A percentile compares a stretch with the other conserved stretches of the same genome.
These are phyloP conservation scores for Lithophane leautieri DNA, from an alignment of 2,888 invertebrate genomes.

Conservation along the genomic window DNA sequence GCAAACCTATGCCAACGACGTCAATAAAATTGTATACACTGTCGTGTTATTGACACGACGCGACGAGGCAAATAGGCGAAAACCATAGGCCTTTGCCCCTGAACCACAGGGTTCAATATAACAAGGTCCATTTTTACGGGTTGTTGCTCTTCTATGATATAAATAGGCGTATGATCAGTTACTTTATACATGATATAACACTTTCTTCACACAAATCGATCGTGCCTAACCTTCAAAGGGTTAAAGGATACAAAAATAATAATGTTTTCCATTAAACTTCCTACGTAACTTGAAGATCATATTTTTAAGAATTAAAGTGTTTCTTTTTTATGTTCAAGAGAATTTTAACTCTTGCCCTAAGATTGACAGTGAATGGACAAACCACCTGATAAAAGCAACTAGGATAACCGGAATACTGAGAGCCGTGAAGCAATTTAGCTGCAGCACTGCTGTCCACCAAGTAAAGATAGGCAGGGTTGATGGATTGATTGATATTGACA, in stretches of 20 bases:
- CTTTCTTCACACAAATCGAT: constrained; percentile 32
- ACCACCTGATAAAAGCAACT: not conserved
- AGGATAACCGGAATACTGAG: not conserved
- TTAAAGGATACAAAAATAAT: constrained; percentile 46
- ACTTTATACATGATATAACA: constrained; percentile 24
- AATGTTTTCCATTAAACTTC: constrained; percentile 26
- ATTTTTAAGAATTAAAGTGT: constrained; percentile 6
- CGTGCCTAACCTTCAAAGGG: constrained; percentile 11
- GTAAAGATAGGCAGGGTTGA: constrained; percentile 14
- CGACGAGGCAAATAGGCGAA: not conserved
- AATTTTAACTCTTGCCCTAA: too few species aligned
- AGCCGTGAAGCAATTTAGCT: constrained; percentile 11
- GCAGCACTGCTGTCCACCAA: not conserved
- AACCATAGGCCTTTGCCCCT: not conserved
- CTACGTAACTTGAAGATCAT: constrained; percentile 6
- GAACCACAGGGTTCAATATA: constrained; percentile 5
- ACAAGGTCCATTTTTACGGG: constrained; percentile 14
- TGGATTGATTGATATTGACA: constrained; percentile 56
- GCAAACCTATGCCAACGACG: too few species aligned
- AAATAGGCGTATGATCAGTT: constrained; percentile 33
- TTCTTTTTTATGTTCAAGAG: not conserved
- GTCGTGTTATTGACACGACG: not conserved
- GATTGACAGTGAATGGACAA: not conserved
- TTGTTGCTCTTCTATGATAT: constrained; percentile 10
- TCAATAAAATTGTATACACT: too few species aligned